phyloP scores from a whole-genome alignment of 2,797 vertebrate genomes.

The Poeciliopsis turneri region DNA sequence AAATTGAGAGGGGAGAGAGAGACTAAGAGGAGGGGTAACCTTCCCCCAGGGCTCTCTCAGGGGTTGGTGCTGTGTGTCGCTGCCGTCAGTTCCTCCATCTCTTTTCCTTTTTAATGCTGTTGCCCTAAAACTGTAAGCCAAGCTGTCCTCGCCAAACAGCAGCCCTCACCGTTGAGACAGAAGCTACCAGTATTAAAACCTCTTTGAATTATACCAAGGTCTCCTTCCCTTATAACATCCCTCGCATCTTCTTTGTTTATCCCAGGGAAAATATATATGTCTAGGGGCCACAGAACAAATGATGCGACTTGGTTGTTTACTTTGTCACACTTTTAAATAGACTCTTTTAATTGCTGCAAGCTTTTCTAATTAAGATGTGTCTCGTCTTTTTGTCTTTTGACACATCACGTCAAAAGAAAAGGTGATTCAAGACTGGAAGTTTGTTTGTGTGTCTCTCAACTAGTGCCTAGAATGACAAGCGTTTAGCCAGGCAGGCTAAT shows the following conservation, averaged over 20 bases:
- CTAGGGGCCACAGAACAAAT: constrained; percentile 42
- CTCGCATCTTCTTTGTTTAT: constrained; percentile 57
- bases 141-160: constrained; percentile 60
- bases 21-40: constrained; percentile 68
- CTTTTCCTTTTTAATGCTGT: constrained; percentile 62
- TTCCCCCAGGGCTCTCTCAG: constrained; percentile 78
- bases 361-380: constrained; percentile 45
- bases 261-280: constrained; percentile 32
- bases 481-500: constrained; percentile 53
- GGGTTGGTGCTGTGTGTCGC: constrained; percentile 52
- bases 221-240: constrained; percentile 27
- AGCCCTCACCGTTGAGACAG: constrained; percentile 49
- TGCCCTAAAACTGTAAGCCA: constrained; percentile 73
- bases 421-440: constrained; percentile 42
- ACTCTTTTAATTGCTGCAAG: constrained; percentile 29
- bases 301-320: constrained; percentile 49
- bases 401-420: constrained; percentile 23
- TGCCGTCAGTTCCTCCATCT: constrained; percentile 55
- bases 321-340: constrained; percentile 38
- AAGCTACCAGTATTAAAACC: constrained; percentile 47
- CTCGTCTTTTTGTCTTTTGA: constrained; percentile 27
- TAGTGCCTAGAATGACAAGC: constrained; percentile 43
- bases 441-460: constrained; percentile 38
- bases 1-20: constrained; percentile 28
- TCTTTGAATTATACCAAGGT: constrained; percentile 51